Evolutionary conservation across 1,140 invertebrate species (phyloP).

Genomic region (Zaprionus capensis): DNA sequence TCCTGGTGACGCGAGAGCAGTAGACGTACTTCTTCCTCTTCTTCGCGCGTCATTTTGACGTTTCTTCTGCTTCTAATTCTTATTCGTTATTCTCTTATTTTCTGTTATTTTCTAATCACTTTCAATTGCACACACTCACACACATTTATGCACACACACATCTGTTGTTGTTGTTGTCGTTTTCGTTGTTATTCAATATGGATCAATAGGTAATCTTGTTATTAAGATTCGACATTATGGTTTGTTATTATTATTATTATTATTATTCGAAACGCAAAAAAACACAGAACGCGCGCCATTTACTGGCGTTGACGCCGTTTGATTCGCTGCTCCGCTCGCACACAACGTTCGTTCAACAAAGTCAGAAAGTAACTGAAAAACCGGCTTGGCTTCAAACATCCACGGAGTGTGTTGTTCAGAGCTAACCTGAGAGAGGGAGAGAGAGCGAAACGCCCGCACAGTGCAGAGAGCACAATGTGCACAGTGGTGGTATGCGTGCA

Average conservation of each 20-base stretch:
- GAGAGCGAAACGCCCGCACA: slow-evolving; percentile 41
- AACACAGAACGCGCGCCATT: slow-evolving; percentile 65
- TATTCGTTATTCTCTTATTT: slow-evolving; percentile 33
- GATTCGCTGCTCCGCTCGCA: slow-evolving; percentile 28
- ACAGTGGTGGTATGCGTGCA: slow-evolving; percentile 21
- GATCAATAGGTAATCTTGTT: slow-evolving; percentile 29
- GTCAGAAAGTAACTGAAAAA: slow-evolving; percentile 51
- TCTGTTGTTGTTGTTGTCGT: slow-evolving; percentile 17
- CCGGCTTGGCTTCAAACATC: slow-evolving; percentile 46
- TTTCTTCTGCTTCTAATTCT: slow-evolving; percentile 30
- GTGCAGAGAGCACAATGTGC: slow-evolving; percentile 20
- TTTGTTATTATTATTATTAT: slow-evolving; percentile 29
- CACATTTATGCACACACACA: slow-evolving; percentile 20
- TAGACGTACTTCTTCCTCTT: slow-evolving; percentile 83
- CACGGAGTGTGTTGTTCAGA: slow-evolving; percentile 44
- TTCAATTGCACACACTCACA: slow-evolving; percentile 28
- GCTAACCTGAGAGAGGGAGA: slow-evolving; percentile 25
- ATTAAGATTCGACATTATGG: slow-evolving; percentile 26
- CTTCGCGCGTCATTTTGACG: slow-evolving; percentile 77
- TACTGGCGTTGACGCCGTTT: slow-evolving; percentile 41
- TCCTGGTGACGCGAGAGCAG: slow-evolving; percentile 78
- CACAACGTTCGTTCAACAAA: slow-evolving; percentile 44
- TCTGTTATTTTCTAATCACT: slow-evolving; percentile 47
- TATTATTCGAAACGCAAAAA: slow-evolving; percentile 42
- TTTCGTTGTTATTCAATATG: slow-evolving; percentile 23